Conservation (phyloP, 1,140 invertebrate species). For the Hylaeus anthracinus region DNA sequence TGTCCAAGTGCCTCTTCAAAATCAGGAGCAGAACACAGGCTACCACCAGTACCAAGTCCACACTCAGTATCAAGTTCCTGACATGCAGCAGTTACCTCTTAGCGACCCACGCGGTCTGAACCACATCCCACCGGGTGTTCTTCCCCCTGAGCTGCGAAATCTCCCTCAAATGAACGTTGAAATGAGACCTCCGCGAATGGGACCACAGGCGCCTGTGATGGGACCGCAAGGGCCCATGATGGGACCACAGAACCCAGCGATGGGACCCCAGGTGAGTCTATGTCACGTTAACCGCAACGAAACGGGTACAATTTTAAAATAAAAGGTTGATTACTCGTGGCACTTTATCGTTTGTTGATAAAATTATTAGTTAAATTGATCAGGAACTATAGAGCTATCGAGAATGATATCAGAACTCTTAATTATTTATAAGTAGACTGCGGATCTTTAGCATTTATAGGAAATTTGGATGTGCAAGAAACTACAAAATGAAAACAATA, state of each 20-base stretch:
- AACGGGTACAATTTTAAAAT: too few species aligned
- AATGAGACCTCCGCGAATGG: constrained; percentile 72
- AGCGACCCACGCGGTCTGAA: constrained; percentile 73
- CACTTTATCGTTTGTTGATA: too few species aligned
- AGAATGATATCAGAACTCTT: too few species aligned
- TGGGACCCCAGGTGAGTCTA: constrained; percentile 45
- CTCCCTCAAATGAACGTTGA: constrained; percentile 74
- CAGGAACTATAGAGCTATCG: too few species aligned
- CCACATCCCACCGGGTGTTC: constrained; percentile 66
- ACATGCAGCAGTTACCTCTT: constrained; percentile 74
- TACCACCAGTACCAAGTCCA: constrained; percentile 76
- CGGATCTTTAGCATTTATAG: too few species aligned
- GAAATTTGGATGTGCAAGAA: too few species aligned
- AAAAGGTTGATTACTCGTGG: too few species aligned
- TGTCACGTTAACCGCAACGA: too few species aligned
- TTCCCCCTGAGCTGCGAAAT: constrained; percentile 71
- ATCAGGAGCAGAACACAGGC: constrained; percentile 67
- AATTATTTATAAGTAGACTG: too few species aligned
- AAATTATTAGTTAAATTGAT: too few species aligned
- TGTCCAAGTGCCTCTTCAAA: constrained; percentile 76
- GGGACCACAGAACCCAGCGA: constrained; percentile 54
- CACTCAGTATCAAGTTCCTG: constrained; percentile 76
- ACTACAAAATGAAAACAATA: too few species aligned
- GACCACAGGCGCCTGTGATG: constrained; percentile 59
- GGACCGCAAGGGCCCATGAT: constrained; percentile 58